These are phyloP conservation scores for Leuciscus idus DNA, from an alignment of 2,113 vertebrate species.

Conservation along the genomic window DNA sequence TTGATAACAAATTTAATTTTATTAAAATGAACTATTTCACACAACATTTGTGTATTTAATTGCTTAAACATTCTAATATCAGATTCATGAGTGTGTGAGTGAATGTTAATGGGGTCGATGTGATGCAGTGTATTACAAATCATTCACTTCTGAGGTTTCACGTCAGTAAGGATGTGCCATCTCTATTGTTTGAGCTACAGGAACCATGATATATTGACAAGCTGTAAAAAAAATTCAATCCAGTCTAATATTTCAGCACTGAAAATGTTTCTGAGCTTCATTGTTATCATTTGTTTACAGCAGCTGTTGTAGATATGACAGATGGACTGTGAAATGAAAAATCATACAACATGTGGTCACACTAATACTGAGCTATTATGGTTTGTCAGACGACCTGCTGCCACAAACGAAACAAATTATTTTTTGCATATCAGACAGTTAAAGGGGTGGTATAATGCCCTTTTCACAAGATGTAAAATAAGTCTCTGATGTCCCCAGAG, in stretches of 20 bases:
- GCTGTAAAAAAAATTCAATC: background rate
- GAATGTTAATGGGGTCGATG: no score
- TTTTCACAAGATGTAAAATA: no score
- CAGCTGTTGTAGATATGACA: constrained; percentile 12
- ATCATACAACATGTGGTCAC: background rate
- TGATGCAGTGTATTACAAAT: no score
- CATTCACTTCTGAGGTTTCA: no score
- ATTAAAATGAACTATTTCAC: no score
- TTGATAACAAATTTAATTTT: no score
- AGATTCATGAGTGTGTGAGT: no score
- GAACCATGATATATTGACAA: background rate
- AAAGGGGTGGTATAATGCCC: no score
- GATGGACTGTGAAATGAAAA: constrained; percentile 29
- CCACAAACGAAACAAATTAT: background rate
- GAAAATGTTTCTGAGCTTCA: constrained; percentile 13
- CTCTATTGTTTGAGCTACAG: background rate
- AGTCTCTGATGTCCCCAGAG: no score
- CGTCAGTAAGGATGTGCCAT: background rate
- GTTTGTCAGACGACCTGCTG: background rate
- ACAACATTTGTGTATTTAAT: no score
- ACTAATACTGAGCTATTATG: background rate
- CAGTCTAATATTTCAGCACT: background rate
- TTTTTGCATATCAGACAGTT: background rate
- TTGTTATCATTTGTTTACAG: constrained; percentile 10
- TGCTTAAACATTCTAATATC: no score